phyloP scores from a whole-genome alignment of 2,888 invertebrate species.

The Aleiodes leptofemur region DNA sequence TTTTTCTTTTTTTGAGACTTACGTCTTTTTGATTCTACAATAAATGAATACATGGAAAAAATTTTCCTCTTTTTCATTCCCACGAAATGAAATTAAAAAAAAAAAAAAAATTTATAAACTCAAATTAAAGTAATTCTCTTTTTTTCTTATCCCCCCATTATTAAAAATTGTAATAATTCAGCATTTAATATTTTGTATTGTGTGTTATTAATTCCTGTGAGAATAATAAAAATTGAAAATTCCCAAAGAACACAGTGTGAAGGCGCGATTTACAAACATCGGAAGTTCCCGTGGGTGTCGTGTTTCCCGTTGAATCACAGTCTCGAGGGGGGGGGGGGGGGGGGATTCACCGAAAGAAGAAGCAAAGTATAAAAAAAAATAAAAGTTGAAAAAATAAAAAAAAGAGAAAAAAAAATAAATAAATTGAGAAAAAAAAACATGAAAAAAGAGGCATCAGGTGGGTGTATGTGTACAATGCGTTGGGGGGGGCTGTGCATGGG shows the following conservation, averaged over 20 bases:
- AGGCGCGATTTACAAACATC: constrained; percentile 30
- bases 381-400: background rate
- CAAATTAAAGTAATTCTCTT: too few relatives aligned
- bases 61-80: too few relatives aligned
- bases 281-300: constrained; percentile 55
- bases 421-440: background rate
- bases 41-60: too few relatives aligned
- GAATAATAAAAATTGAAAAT: background rate
- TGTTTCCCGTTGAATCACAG: constrained; percentile 54
- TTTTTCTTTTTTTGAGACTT: too few relatives aligned
- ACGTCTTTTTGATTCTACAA: too few relatives aligned
- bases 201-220: background rate
- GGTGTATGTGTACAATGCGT: constrained; percentile 29
- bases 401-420: constrained; percentile 21
- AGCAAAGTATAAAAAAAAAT: background rate
- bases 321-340: constrained; percentile 7
- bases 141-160: too few relatives aligned
- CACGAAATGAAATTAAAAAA: too few relatives aligned
- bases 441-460: constrained; percentile 36
- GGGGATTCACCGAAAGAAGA: constrained; percentile 16
- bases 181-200: background rate
- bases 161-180: too few relatives aligned
- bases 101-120: too few relatives aligned
- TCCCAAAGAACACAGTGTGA: background rate
- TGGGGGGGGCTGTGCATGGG: constrained; percentile 24